These are phyloP conservation scores for Myiagra hebetior DNA, from an alignment of 2,113 vertebrate genomes.

Conservation along the genomic window DNA sequence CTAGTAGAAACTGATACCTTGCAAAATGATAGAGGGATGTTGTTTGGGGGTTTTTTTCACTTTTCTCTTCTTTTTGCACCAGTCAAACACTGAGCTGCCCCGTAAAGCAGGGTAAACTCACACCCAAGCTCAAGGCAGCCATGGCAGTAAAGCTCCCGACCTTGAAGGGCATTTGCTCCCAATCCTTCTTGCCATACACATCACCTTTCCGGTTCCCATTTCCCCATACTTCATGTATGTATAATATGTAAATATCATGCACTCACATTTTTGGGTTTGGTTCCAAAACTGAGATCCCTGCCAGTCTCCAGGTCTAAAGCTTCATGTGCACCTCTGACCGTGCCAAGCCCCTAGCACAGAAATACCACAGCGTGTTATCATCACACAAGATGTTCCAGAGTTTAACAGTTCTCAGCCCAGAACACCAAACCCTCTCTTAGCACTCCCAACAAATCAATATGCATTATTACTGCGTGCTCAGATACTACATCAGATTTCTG, in stretches of 20 bases:
- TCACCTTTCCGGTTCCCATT: neutral
- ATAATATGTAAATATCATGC: neutral
- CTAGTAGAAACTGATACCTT: neutral
- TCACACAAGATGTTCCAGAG: neutral
- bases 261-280: neutral
- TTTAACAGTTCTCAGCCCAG: neutral
- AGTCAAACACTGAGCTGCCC: neutral
- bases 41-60: accelerated
- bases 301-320: neutral
- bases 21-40: neutral
- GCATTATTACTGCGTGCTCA: slow-evolving; percentile 23
- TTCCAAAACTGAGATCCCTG: neutral
- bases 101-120: neutral
- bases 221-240: neutral
- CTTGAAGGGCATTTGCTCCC: neutral
- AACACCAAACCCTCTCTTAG: neutral
- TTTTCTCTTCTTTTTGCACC: neutral
- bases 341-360: neutral
- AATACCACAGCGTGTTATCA: neutral
- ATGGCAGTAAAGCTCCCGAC: neutral
- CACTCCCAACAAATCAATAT: neutral
- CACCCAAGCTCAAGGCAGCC: neutral
- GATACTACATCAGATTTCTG: slow-evolving; percentile 31
- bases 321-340: neutral
- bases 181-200: neutral